These are phyloP conservation scores for Nymphalis urticae DNA, from an alignment of 2,888 invertebrate genomes.

Conservation along the genomic window DNA sequence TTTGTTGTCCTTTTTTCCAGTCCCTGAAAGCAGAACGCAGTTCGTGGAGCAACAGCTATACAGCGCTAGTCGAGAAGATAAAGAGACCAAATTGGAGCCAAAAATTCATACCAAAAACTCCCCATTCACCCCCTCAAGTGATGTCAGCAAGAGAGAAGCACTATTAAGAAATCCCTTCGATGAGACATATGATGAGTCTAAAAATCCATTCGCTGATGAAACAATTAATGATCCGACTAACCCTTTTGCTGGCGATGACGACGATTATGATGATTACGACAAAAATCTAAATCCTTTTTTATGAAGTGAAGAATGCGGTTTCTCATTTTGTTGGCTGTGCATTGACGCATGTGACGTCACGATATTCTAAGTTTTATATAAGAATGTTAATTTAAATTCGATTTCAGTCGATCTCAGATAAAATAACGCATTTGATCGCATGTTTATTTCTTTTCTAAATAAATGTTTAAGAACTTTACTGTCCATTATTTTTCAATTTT, in stretches of 20 bases:
- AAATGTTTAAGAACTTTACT: no score
- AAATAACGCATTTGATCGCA: no score
- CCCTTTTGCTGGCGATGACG: conserved; percentile 82
- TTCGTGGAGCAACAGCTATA: conserved; percentile 77
- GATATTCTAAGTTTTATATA: not conserved
- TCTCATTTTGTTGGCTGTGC: not conserved
- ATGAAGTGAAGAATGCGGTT: conserved; percentile 44
- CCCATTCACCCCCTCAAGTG: conserved; percentile 49
- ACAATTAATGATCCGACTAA: conserved; percentile 60
- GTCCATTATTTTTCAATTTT: no score
- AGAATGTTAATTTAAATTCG: not conserved
- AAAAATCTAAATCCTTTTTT: conserved; percentile 89
- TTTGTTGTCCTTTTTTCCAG: conserved; percentile 53
- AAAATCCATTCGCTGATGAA: conserved; percentile 85
- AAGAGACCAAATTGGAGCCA: conserved; percentile 69
- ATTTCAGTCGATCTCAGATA: no score
- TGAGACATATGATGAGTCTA: conserved; percentile 80
- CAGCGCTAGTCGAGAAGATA: conserved; percentile 84
- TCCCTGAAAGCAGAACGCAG: conserved; percentile 82
- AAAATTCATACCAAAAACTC: conserved; percentile 45
- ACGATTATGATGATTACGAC: conserved; percentile 81
- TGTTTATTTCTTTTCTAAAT: no score
- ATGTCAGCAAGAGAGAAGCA: conserved; percentile 38
- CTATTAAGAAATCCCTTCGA: conserved; percentile 66
- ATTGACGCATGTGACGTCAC: not conserved